Base-by-base conservation (phyloP, 2,113 vertebrate species). In the Oenanthe oenanthe region DNA sequence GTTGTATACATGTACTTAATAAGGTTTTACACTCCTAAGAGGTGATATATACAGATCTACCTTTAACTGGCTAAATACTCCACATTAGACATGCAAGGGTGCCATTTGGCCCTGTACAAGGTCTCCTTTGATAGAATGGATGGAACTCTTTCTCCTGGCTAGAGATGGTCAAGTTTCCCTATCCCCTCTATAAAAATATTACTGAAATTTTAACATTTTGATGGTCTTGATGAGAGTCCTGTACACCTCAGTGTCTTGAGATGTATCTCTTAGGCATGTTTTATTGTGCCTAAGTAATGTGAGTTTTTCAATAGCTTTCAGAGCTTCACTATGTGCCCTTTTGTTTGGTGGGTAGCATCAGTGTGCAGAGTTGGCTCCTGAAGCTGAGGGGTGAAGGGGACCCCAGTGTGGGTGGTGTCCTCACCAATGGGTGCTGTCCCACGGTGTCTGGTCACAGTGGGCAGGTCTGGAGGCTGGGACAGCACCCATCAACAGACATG, bases 401-500 rank as follows among this genome's bases (percentile, higher is more conserved):
- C 19, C 7, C 26, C 36, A 71, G 26, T 0, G 0, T 7, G 51
- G 26, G 36, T 56, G 8, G 6, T 48, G 29, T 26, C 57, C 56
- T 78, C 71, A 24, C 13, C 26, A 25, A 0, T 17, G 42, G 42
- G 24, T 70, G 29, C 76, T 79, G 51, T 47, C 8, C 51, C 85
- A 47, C 25, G 22, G 32, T 7, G 9, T 56, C 65, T 88, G 54
- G 28, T 73, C 50, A 32, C 0, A 0, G 42, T 43, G n/a, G 11
- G 34, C 43, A 56, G 32, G 24, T 36, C 9, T 17, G 13, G 31
- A 76, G 42, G 15, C 22, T 66, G 20, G 73, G 22, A 54, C 10
- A 19, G 17, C 20, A 5, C 48, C n/a, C 38, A 38, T 31, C 42
- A 43, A 42, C 21, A 67, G 53, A 26, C 22, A 21, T 1, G 12